A percentile compares a stretch with the other conserved stretches of the same genome.
Evolutionary conservation across 2,888 invertebrate genomes (phyloP).

Genomic region (Eilema sororculum): DNA sequence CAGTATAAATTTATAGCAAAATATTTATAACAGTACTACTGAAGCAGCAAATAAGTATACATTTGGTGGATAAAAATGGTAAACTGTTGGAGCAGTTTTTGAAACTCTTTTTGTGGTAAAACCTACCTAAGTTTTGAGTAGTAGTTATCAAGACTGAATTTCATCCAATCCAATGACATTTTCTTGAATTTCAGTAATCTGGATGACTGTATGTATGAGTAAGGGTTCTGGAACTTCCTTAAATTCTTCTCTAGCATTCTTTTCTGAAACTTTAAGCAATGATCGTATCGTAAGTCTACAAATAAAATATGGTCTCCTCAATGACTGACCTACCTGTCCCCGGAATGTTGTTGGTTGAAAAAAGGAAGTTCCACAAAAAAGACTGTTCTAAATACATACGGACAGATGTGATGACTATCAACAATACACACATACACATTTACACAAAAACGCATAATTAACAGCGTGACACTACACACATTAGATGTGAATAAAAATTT

Average conservation of each 20-base stretch:
- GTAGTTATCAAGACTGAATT: too few species aligned
- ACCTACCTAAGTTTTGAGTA: too few species aligned
- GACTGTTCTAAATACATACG: not conserved
- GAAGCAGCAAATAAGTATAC: not conserved
- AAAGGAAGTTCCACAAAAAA: not conserved
- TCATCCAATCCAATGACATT: not conserved
- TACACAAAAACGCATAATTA: constrained; percentile 39
- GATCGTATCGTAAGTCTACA: not conserved
- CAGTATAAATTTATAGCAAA: not conserved
- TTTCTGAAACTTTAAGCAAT: too few species aligned
- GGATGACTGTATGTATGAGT: too few species aligned
- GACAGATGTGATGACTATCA: not conserved
- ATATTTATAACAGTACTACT: not conserved
- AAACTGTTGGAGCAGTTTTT: too few species aligned
- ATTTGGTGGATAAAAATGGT: too few species aligned
- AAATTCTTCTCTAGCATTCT: not conserved
- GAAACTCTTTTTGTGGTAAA: too few species aligned
- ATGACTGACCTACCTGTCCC: not conserved
- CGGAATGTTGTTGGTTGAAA: not conserved
- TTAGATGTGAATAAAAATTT: constrained; percentile 48
- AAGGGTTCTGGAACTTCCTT: not conserved
- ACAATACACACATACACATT: not conserved
- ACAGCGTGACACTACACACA: constrained; percentile 48
- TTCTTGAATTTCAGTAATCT: not conserved
- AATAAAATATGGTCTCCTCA: not conserved